A percentile compares a stretch with the other conserved stretches of the same genome.
Evolutionary conservation across 2,797 vertebrate genomes (phyloP).

Genomic region (Urocyon cinereoargenteus): DNA sequence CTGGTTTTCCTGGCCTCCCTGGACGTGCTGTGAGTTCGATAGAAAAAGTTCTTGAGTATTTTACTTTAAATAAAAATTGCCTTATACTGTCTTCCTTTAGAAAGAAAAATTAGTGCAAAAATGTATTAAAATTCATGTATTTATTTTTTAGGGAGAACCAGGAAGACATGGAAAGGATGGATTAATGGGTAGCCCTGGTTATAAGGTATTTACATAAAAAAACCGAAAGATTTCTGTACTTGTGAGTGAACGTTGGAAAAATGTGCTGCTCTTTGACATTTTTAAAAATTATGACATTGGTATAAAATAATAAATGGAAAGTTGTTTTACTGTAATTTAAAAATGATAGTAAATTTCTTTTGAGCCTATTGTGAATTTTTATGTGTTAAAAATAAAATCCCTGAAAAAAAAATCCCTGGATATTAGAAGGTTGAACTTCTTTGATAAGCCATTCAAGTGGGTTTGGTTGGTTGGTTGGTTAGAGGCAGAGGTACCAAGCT

Average conservation of each 20-base stretch:
- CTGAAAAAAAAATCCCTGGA: not conserved
- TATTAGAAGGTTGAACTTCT: not conserved
- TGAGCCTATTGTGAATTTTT: not conserved
- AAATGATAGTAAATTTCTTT: not conserved
- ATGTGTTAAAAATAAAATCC: not conserved
- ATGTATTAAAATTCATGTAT: not conserved
- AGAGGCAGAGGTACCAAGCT: not conserved
- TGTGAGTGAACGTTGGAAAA: slow-evolving; percentile 1
- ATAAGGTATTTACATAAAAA: slow-evolving; percentile 91
- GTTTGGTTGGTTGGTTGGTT: not conserved
- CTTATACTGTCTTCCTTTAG: not conserved
- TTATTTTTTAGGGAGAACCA: slow-evolving; percentile 90
- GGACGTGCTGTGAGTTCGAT: slow-evolving; percentile 91
- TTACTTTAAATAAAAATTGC: slow-evolving; percentile 36
- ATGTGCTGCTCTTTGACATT: not conserved
- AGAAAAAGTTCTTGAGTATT: slow-evolving; percentile 25
- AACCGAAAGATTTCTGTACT: not conserved
- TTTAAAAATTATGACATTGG: not conserved
- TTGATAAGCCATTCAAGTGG: not conserved
- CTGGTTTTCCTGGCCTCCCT: slow-evolving; percentile 92
- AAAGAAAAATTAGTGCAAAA: not conserved
- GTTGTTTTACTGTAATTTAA: not conserved
- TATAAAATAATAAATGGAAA: not conserved
- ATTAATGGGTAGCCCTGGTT: slow-evolving; percentile 91
- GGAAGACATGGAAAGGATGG: slow-evolving; percentile 95